Conservation (phyloP, 1,140 invertebrate species). For the Sinonovacula constricta region DNA sequence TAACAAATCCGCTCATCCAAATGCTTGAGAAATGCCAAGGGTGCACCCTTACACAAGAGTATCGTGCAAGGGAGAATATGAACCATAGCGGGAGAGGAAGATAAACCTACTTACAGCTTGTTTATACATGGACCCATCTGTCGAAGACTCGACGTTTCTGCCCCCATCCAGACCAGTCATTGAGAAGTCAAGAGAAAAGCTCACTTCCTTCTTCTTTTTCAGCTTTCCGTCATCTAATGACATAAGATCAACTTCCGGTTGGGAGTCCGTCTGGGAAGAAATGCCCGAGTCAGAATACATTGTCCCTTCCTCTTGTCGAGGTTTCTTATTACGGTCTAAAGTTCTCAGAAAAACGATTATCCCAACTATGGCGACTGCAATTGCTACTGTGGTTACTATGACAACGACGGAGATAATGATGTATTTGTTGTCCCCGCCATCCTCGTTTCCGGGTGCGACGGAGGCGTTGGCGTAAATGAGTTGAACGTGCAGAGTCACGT, state of each 20-base stretch:
- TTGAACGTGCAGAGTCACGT: conserved; percentile 15
- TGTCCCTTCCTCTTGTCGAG: not conserved
- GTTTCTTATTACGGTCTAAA: conserved; percentile 20
- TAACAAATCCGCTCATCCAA: too few relatives aligned
- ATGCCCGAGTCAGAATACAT: conserved; percentile 44
- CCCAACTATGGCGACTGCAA: conserved; percentile 43
- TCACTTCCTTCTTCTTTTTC: conserved; percentile 48
- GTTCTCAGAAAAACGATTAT: conserved; percentile 37
- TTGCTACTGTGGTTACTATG: conserved; percentile 39
- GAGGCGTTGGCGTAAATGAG: conserved; percentile 37
- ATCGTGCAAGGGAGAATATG: too few relatives aligned
- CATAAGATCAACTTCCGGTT: not conserved
- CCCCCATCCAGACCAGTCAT: conserved; percentile 28
- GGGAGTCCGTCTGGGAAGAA: conserved; percentile 22
- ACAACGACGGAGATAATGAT: conserved; percentile 51
- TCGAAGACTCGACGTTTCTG: conserved; percentile 15
- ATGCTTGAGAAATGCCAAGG: too few relatives aligned
- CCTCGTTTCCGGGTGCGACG: not conserved
- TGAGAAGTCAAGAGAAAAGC: conserved; percentile 41
- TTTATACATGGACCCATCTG: conserved; percentile 5
- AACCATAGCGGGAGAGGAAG: too few relatives aligned
- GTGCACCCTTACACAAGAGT: too few relatives aligned
- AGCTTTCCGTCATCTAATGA: not conserved
- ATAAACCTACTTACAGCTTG: conserved; percentile 26
- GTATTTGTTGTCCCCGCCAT: conserved; percentile 31